A percentile compares a stretch with the other conserved stretches of the same genome.
phyloP scores from a whole-genome alignment of 2,888 invertebrate species.

The Pasiphila rectangulata region DNA sequence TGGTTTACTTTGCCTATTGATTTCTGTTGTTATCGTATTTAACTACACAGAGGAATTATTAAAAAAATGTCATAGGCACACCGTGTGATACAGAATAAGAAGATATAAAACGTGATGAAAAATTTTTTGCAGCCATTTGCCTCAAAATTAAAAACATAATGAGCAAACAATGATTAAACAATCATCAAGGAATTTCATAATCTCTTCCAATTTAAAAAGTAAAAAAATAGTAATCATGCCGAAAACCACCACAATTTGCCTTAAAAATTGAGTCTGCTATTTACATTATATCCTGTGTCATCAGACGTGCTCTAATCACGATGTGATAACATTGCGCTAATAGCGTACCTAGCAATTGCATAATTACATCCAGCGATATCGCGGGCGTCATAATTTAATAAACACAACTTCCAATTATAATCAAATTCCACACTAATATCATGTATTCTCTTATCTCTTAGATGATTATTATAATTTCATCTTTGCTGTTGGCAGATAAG shows the following conservation, averaged over 20 bases:
- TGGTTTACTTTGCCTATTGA: constrained; percentile 8
- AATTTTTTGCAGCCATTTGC: no score
- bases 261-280: not conserved
- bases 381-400: constrained; percentile 32
- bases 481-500: not conserved
- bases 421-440: constrained; percentile 16
- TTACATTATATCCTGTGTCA: constrained; percentile 5
- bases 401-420: constrained; percentile 23
- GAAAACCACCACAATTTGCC: not conserved
- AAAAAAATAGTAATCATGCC: no score
- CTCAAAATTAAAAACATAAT: no score
- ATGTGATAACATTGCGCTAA: constrained; percentile 77
- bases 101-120: no score
- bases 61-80: no score
- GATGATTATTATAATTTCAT: constrained; percentile 9
- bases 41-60: no score
- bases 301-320: constrained; percentile 66
- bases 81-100: no score
- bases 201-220: no score
- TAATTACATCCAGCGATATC: constrained; percentile 45
- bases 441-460: constrained; percentile 6
- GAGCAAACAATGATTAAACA: no score
- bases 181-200: no score
- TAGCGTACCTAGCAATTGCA: constrained; percentile 59
- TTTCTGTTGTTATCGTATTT: no score